These are phyloP conservation scores for Enteromius paludinosus DNA, from an alignment of 2,797 vertebrate genomes.

Conservation along the genomic window DNA sequence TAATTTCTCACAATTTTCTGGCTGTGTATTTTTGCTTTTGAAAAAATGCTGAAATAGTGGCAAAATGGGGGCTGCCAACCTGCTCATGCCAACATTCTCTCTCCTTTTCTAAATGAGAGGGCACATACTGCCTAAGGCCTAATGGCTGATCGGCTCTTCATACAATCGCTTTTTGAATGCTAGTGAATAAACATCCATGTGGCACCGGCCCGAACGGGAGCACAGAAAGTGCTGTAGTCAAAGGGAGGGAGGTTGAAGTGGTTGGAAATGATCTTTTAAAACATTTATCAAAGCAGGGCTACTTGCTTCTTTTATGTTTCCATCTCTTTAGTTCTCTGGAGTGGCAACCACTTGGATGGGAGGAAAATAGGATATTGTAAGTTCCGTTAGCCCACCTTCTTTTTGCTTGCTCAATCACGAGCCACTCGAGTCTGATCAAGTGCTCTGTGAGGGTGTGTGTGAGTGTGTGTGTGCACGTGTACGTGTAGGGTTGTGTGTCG, in stretches of 20 bases:
- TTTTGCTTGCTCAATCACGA: slow-evolving; percentile 74
- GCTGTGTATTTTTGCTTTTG: slow-evolving; percentile 25
- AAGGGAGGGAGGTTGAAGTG: slow-evolving; percentile 66
- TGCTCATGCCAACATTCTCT: slow-evolving; percentile 76
- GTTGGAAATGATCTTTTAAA: slow-evolving; percentile 74
- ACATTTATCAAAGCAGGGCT: slow-evolving; percentile 78
- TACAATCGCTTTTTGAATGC: slow-evolving; percentile 84
- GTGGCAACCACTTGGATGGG: slow-evolving; percentile 83
- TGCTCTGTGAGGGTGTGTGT: slow-evolving; percentile 59
- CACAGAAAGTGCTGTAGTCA: slow-evolving; percentile 74
- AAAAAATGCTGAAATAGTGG: slow-evolving; percentile 18
- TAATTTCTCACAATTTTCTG: slow-evolving; percentile 10
- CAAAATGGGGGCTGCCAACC: slow-evolving; percentile 39
- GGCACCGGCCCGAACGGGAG: slow-evolving; percentile 78
- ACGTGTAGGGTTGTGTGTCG: slow-evolving; percentile 33
- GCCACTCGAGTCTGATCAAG: slow-evolving; percentile 59
- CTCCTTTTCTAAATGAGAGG: slow-evolving; percentile 73
- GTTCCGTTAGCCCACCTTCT: slow-evolving; percentile 77
- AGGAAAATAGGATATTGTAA: slow-evolving; percentile 85
- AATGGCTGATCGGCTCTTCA: slow-evolving; percentile 83
- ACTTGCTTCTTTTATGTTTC: slow-evolving; percentile 80
- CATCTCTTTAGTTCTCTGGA: slow-evolving; percentile 83
- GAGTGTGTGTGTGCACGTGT: slow-evolving; percentile 54
- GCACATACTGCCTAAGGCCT: slow-evolving; percentile 77
- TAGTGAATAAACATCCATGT: slow-evolving; percentile 84